Evolutionary conservation across 2,797 vertebrate genomes (phyloP), one percentile per base, ranked within the genome.

Genomic region (Myotis myotis): DNA sequence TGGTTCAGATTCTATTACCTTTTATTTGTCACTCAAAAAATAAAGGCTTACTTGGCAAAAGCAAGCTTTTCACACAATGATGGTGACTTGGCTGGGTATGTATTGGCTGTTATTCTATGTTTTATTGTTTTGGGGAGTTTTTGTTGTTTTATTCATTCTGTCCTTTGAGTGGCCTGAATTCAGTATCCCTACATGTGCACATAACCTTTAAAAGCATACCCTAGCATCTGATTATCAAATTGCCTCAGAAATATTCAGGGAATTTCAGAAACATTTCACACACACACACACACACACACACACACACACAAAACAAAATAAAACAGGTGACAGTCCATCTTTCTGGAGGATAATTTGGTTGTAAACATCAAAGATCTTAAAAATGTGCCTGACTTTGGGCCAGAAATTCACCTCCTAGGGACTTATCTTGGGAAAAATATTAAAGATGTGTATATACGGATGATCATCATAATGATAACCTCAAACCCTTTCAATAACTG

Each of bases 31-130:
- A 89, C 55, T 87, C 33, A 55, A 93, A 94, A 92, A 92, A 88
- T 60, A 87, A 84, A 94, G 81, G 25, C 33, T 95, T 82, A 36
- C 25, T 75, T 64, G 49, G 44, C 60, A 96, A 96, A 90, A 72
- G 47, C 74, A 51, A 91, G 49, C 36, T 80, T 83, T 76, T 81
- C 38, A 64, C 49, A 30, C 72, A 68, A 55, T 25, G 60, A 78
- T 20, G 20, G 36, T 49, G 55, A 28, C 74, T 74, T 64, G 23
- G 38, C 47, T 44, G 38, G 25, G 33, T 28, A 28, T 55, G 30
- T 60, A 9, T 19, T 47, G 6, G 22, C 60, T 41, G 3, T 23
- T 53, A 36, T 7, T 6, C n/a, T 70, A 4, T 5, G 30, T 44
- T 90, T 75, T 25, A 22, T 44, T 68, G 30, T 47, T 88, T 70